A percentile compares a stretch with the other conserved stretches of the same genome.
Evolutionary conservation across 2,113 vertebrate genomes (phyloP).

Genomic region (Anhinga anhinga): DNA sequence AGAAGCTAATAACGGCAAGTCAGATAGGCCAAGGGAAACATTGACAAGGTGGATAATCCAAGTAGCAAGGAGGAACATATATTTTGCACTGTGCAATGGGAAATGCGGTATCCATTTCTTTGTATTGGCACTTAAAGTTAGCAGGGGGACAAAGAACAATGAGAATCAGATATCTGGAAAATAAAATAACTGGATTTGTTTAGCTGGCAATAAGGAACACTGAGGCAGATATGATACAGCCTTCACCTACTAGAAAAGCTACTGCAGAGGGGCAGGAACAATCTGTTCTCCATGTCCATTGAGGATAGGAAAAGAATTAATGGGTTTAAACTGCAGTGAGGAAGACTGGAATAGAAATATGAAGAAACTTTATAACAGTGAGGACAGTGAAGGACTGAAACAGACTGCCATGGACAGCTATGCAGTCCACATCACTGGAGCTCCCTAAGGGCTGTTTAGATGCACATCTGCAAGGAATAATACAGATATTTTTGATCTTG

Average conservation of each 20-base stretch:
- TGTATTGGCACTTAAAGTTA: background rate
- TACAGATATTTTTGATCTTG: background rate
- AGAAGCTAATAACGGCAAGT: background rate
- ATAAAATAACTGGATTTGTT: background rate
- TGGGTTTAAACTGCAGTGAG: background rate
- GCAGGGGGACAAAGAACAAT: fast-evolving
- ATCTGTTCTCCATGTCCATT: background rate
- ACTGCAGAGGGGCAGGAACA: background rate
- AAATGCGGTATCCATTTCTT: background rate
- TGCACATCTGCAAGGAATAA: background rate
- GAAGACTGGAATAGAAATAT: background rate
- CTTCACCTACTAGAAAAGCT: background rate
- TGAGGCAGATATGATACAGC: background rate
- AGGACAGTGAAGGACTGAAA: background rate
- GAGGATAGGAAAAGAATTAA: background rate
- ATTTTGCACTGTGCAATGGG: background rate
- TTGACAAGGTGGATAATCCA: background rate
- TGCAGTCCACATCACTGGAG: background rate
- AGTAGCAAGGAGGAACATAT: background rate
- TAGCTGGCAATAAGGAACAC: background rate
- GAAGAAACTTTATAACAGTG: background rate
- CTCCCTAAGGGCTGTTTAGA: background rate
- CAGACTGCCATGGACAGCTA: background rate
- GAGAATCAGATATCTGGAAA: background rate
- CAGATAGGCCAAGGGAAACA: background rate